These are phyloP conservation scores for Cydia pomonella DNA, from an alignment of 1,140 invertebrate species.

Conservation along the genomic window DNA sequence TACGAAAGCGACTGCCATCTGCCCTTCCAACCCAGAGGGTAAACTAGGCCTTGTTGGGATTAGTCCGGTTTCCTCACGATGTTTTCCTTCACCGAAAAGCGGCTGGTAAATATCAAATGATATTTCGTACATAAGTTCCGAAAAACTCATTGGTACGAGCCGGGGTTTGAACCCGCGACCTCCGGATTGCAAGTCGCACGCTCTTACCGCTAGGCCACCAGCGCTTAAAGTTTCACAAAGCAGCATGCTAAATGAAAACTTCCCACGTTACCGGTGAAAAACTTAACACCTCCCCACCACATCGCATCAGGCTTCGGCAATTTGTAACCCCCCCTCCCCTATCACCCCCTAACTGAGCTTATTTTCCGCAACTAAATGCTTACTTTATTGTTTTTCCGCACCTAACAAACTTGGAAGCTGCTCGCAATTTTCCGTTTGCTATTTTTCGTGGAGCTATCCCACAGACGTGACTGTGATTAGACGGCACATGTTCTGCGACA, in stretches of 20 bases:
- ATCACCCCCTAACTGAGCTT: neutral
- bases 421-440: constrained; percentile 17
- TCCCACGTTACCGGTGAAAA: neutral
- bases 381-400: constrained; percentile 23
- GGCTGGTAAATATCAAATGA: no score
- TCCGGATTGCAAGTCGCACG: no score
- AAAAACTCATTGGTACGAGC: no score
- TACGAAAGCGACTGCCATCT: no score
- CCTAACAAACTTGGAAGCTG: constrained; percentile 15
- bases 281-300: neutral
- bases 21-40: no score
- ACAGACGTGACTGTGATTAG: neutral
- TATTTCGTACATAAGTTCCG: no score
- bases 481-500: neutral
- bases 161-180: no score
- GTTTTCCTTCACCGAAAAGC: no score
- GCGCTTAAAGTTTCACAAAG: no score
- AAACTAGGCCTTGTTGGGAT: no score
- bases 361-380: constrained; percentile 15
- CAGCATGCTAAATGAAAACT: neutral
- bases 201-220: no score
- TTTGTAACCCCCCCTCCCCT: neutral
- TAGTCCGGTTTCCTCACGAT: no score
- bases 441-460: neutral
- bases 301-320: neutral